These are phyloP conservation scores for Oplegnathus fasciatus DNA, from an alignment of 2,113 vertebrate species.

Conservation along the genomic window DNA sequence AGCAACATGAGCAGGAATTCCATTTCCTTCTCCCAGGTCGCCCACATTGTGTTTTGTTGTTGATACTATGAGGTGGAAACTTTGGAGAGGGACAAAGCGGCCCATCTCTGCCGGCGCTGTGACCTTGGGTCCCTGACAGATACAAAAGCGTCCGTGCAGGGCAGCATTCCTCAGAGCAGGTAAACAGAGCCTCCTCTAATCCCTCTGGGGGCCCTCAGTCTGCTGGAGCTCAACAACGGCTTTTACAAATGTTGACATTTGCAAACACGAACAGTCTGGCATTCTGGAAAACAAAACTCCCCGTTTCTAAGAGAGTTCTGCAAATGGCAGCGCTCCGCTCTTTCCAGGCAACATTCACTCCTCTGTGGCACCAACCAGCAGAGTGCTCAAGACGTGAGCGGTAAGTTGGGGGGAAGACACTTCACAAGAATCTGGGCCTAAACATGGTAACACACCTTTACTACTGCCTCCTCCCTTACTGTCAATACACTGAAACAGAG, in stretches of 20 bases:
- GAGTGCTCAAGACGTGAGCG: background rate
- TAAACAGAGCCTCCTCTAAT: constrained; percentile 85
- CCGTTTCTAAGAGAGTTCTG: constrained; percentile 53
- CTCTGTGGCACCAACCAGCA: constrained; percentile 1
- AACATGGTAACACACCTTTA: background rate
- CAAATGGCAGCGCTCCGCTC: constrained; percentile 40
- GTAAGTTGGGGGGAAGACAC: background rate
- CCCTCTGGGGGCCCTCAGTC: constrained; percentile 80
- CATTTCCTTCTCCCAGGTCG: constrained; percentile 72
- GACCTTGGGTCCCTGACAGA: constrained; percentile 84
- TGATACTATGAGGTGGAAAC: constrained; percentile 85
- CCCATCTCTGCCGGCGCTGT: constrained; percentile 74
- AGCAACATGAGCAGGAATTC: constrained; percentile 87
- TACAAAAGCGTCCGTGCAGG: constrained; percentile 81
- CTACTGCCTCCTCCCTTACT: background rate
- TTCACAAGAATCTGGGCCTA: background rate
- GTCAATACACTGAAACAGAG: background rate
- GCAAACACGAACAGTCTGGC: constrained; percentile 82
- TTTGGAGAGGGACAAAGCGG: constrained; percentile 74
- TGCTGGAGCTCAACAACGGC: constrained; percentile 76
- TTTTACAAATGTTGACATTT: constrained; percentile 85
- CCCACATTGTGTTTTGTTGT: constrained; percentile 83
- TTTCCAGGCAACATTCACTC: constrained; percentile 18
- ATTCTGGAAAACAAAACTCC: constrained; percentile 76
- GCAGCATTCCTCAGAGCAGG: constrained; percentile 85